Conservation (phyloP, 30 jellyfish, hydroid and myxozoan genomes). For the Haliclystus octoradiatus region DNA sequence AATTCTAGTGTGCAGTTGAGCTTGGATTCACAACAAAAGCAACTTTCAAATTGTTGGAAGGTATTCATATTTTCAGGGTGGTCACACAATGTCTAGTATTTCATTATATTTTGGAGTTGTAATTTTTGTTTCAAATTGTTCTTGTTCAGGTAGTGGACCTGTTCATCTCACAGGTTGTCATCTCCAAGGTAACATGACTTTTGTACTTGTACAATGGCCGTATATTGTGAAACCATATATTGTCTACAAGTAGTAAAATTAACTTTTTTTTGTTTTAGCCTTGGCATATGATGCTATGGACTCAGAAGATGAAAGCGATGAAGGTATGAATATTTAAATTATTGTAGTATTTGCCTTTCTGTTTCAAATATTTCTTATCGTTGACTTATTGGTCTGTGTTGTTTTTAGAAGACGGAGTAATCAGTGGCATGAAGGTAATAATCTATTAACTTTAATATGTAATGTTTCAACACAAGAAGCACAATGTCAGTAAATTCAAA, state of each 20-base stretch:
- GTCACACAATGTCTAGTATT: not conserved
- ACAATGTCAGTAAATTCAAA: no score
- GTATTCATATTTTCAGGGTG: constrained; percentile 3
- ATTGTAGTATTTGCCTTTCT: no score
- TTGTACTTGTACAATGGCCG: not conserved
- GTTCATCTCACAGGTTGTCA: constrained; percentile 61
- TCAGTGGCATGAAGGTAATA: no score
- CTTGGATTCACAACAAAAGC: constrained; percentile 57
- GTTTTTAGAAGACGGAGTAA: no score
- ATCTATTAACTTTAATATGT: no score
- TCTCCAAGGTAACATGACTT: constrained; percentile 6
- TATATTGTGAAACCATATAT: not conserved
- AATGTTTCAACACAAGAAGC: no score
- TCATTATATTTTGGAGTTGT: not conserved
- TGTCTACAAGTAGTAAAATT: not conserved
- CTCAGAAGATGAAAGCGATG: not conserved
- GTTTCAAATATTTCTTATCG: no score
- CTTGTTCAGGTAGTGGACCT: constrained; percentile 28
- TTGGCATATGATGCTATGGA: not conserved
- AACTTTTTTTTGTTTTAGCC: not conserved
- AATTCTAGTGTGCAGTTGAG: constrained; percentile 14
- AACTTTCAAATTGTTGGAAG: constrained; percentile 51
- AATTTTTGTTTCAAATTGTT: no score
- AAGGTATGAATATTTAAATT: not conserved
- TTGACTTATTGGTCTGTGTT: no score